A percentile compares a stretch with the other conserved stretches of the same genome.
These are phyloP conservation scores for Pseudochirops corinnae DNA, from an alignment of 2,797 vertebrate genomes.

Conservation along the genomic window DNA sequence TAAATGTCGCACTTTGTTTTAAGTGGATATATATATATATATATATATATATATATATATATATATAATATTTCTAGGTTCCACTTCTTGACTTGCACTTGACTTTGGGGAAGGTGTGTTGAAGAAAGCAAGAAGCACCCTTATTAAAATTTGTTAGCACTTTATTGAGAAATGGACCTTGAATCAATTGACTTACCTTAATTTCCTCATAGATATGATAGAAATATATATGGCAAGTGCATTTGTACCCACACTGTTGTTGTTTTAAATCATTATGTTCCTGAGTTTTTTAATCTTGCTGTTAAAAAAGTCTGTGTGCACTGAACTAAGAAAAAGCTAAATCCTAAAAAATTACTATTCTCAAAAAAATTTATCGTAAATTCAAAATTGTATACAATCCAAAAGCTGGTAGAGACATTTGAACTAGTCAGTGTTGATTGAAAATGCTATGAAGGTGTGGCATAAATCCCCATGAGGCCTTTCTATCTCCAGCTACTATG, in stretches of 20 bases:
- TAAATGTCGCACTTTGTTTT: constrained; percentile 76
- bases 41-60: constrained; percentile 44
- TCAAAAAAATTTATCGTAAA: constrained; percentile 61
- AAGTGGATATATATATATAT: constrained; percentile 57
- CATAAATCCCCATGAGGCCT: constrained; percentile 67
- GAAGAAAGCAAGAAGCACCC: constrained; percentile 46
- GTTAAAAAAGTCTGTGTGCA: constrained; percentile 81
- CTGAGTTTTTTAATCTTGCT: constrained; percentile 74
- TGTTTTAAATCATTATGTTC: constrained; percentile 75
- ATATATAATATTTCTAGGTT: constrained; percentile 61
- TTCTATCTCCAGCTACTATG: constrained; percentile 70
- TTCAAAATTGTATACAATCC: constrained; percentile 35
- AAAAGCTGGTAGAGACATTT: constrained; percentile 59
- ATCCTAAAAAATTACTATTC: constrained; percentile 61
- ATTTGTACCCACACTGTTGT: constrained; percentile 69
- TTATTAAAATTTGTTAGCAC: constrained; percentile 80
- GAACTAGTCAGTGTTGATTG: constrained; percentile 58
- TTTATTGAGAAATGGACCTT: constrained; percentile 82
- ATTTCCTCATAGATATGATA: constrained; percentile 26
- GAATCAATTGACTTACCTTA: constrained; percentile 51
- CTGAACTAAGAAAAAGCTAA: constrained; percentile 77
- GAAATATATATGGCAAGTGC: constrained; percentile 66
- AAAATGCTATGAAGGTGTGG: constrained; percentile 61
- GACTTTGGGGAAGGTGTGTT: constrained; percentile 54
- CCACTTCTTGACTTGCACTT: constrained; percentile 77